A percentile compares a stretch with the other conserved stretches of the same genome.
Conservation (phyloP, 2,113 vertebrate genomes). For the Raja brachyura region DNA sequence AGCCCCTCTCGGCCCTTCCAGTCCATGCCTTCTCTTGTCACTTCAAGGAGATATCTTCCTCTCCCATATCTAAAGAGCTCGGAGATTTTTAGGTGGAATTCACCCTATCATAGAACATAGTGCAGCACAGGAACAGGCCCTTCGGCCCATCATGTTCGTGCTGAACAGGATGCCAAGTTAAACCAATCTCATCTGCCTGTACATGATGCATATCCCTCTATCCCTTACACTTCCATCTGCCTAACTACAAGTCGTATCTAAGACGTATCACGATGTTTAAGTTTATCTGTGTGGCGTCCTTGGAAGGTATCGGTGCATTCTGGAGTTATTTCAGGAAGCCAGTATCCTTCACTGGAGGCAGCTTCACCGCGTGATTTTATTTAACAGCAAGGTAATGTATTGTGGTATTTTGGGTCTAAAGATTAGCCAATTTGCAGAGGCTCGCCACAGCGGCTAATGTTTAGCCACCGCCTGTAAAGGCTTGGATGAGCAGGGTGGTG, state of each 20-base stretch:
- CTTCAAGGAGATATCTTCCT: background rate
- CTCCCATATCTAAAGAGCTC: background rate
- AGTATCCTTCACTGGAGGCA: background rate
- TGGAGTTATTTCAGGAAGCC: background rate
- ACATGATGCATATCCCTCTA: too few species aligned
- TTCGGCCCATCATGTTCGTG: too few species aligned
- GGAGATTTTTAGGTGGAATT: background rate
- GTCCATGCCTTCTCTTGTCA: too few species aligned
- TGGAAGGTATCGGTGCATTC: background rate
- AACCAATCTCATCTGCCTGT: too few species aligned
- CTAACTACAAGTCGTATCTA: too few species aligned
- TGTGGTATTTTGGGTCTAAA: background rate
- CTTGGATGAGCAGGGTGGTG: background rate
- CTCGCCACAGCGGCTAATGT: background rate
- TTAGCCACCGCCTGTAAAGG: background rate
- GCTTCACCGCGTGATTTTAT: background rate
- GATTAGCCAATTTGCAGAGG: background rate
- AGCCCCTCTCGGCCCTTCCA: too few species aligned
- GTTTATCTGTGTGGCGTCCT: background rate
- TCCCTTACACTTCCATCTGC: too few species aligned
- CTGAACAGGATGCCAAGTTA: too few species aligned
- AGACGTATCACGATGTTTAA: background rate
- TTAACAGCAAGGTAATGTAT: background rate
- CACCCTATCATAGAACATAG: background rate
- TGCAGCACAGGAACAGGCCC: too few species aligned